Evolutionary conservation across 2,113 vertebrate genomes (phyloP).

Genomic region (Stigmatopora nigra): DNA sequence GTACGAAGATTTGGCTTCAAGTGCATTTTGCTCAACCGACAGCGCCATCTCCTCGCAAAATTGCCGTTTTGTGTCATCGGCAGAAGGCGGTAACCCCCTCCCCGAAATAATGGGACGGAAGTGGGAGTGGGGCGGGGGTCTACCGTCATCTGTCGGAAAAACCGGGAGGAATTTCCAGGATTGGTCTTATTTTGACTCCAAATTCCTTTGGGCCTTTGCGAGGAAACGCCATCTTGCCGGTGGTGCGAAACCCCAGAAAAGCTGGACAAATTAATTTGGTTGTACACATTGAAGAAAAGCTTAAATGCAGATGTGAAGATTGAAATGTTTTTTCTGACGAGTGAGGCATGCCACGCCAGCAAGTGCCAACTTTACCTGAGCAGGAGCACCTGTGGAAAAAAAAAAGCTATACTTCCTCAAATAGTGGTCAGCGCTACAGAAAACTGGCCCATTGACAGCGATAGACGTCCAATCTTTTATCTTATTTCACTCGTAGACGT

Average conservation of each 20-base stretch:
- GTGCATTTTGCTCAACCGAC: conserved; percentile 40
- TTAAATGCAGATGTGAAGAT: neutral
- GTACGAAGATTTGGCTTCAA: conserved; percentile 31
- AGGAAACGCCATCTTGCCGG: conserved; percentile 32
- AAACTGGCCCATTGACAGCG: too few relatives aligned
- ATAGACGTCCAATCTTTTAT: too few relatives aligned
- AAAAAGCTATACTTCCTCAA: neutral
- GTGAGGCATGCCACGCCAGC: conserved; percentile 42
- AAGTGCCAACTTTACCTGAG: conserved; percentile 42
- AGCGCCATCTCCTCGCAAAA: conserved; percentile 16
- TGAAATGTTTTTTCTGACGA: conserved; percentile 3
- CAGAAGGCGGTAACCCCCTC: conserved; percentile 63
- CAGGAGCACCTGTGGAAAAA: conserved; percentile 33
- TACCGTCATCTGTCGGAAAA: conserved; percentile 59
- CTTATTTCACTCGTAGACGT: too few relatives aligned
- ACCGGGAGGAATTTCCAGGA: conserved; percentile 54
- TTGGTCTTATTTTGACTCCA: neutral
- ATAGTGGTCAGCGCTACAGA: neutral
- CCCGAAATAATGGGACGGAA: conserved; percentile 25
- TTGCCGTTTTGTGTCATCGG: conserved; percentile 45
- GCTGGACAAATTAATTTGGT: neutral
- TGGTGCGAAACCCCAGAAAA: conserved; percentile 46
- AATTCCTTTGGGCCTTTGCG: conserved; percentile 37
- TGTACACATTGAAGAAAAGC: neutral
- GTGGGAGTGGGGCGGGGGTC: conserved; percentile 24